These are phyloP conservation scores for Sesia bembeciformis DNA, from an alignment of 2,888 invertebrate species.

Conservation along the genomic window DNA sequence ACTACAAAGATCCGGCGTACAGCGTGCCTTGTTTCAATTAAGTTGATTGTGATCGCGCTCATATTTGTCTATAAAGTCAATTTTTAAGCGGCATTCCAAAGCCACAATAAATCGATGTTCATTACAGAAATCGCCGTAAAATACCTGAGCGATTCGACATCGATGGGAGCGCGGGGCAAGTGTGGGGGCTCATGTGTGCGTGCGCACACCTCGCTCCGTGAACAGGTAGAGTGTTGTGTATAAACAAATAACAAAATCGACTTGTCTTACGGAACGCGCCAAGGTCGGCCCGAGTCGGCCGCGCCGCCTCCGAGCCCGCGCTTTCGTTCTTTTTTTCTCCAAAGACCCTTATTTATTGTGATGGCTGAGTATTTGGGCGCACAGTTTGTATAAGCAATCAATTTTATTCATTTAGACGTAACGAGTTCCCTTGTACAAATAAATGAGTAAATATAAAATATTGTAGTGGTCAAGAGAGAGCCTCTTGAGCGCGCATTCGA, in stretches of 20 bases:
- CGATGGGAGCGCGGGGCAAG: constrained; percentile 26
- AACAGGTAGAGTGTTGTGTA: constrained; percentile 69
- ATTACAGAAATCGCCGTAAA: constrained; percentile 69
- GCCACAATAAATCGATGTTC: constrained; percentile 63
- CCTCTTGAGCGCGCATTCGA: constrained; percentile 23
- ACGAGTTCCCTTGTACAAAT: constrained; percentile 61
- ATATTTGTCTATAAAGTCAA: constrained; percentile 50
- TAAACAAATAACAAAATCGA: constrained; percentile 74
- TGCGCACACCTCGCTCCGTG: constrained; percentile 22
- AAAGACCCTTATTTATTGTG: constrained; percentile 70
- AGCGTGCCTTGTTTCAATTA: constrained; percentile 41
- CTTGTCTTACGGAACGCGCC: constrained; percentile 66
- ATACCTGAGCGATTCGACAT: constrained; percentile 58
- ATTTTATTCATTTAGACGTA: constrained; percentile 73
- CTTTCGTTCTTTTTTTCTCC: constrained; percentile 41
- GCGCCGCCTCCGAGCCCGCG: constrained; percentile 20
- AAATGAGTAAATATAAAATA: constrained; percentile 56
- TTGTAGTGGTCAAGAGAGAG: constrained; percentile 29
- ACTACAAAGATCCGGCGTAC: constrained; percentile 19
- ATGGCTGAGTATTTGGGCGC: constrained; percentile 71
- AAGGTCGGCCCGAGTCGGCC: constrained; percentile 41
- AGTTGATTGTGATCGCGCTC: constrained; percentile 48
- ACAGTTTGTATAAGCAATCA: constrained; percentile 74
- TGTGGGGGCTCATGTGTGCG: constrained; percentile 2
- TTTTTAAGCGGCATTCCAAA: constrained; percentile 50